Percentiles rank a stretch among this genome's conserved stretches.
These are phyloP conservation scores for Leuciscus idus DNA, from an alignment of 2,113 vertebrate species.

Conservation along the genomic window DNA sequence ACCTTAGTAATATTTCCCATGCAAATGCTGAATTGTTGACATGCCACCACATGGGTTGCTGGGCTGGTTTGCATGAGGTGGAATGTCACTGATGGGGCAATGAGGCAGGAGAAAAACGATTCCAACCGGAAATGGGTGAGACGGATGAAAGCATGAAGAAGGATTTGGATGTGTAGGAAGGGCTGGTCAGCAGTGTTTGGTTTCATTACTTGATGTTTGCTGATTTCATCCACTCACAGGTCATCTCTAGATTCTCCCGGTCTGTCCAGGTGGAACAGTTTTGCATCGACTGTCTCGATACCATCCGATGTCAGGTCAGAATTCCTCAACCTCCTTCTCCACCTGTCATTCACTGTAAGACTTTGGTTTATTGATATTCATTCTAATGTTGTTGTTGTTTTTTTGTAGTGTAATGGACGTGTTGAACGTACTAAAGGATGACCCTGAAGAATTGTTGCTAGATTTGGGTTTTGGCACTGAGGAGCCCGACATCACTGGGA, in stretches of 20 bases:
- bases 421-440: constrained; percentile 80
- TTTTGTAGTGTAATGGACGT: constrained; percentile 81
- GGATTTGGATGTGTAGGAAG: background rate
- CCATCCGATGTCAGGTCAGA: constrained; percentile 63
- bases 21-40: constrained; percentile 53
- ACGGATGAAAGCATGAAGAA: constrained; percentile 7
- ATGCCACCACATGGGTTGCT: constrained; percentile 11
- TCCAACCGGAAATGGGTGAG: background rate
- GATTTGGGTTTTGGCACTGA: constrained; percentile 89
- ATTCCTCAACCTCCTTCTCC: background rate
- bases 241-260: constrained; percentile 64
- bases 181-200: background rate
- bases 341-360: background rate
- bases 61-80: constrained; percentile 56
- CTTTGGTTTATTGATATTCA: background rate
- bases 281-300: constrained; percentile 64
- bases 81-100: constrained; percentile 33
- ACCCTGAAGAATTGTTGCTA: constrained; percentile 89
- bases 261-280: constrained; percentile 74
- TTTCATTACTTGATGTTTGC: constrained; percentile 5
- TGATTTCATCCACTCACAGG: constrained; percentile 69
- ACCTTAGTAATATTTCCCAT: constrained; percentile 60
- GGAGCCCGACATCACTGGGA: constrained; percentile 83
- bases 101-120: background rate
- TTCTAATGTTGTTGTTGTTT: constrained; percentile 59